Evolutionary conservation across 2,113 vertebrate species (phyloP).

Genomic region (Saccopteryx bilineata): DNA sequence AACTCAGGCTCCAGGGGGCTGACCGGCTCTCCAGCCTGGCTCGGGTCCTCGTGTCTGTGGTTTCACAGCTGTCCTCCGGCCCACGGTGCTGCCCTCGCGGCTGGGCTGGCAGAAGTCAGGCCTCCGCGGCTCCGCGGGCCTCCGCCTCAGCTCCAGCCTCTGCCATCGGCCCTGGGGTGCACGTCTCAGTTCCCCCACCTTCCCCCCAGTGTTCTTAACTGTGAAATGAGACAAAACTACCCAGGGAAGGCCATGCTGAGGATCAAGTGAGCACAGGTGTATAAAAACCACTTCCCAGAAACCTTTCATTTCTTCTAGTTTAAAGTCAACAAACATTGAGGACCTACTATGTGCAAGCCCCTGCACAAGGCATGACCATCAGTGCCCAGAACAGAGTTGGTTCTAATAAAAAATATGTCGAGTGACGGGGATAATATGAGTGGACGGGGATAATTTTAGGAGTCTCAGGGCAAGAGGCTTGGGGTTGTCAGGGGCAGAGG

Average conservation of each 20-base stretch:
- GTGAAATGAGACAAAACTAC: neutral
- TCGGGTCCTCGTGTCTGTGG: slow-evolving; percentile 30
- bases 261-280: neutral
- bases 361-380: fast-evolving
- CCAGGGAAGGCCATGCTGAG: fast-evolving
- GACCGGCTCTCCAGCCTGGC: neutral
- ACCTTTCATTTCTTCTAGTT: neutral
- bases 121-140: neutral
- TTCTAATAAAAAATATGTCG: neutral
- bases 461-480: neutral
- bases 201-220: neutral
- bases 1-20: neutral
- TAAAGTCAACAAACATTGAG: neutral
- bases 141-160: fast-evolving
- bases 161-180: too few species aligned
- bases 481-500: neutral
- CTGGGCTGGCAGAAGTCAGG: neutral
- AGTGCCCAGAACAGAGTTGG: neutral
- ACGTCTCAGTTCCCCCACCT: neutral
- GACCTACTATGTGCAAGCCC: neutral
- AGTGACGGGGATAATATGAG: too few species aligned
- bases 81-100: neutral
- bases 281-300: neutral
- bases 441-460: neutral
- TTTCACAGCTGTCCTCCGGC: slow-evolving; percentile 42